Evolutionary conservation across 1,140 invertebrate species (phyloP).

Genomic region (Caenorhabditis remanei): DNA sequence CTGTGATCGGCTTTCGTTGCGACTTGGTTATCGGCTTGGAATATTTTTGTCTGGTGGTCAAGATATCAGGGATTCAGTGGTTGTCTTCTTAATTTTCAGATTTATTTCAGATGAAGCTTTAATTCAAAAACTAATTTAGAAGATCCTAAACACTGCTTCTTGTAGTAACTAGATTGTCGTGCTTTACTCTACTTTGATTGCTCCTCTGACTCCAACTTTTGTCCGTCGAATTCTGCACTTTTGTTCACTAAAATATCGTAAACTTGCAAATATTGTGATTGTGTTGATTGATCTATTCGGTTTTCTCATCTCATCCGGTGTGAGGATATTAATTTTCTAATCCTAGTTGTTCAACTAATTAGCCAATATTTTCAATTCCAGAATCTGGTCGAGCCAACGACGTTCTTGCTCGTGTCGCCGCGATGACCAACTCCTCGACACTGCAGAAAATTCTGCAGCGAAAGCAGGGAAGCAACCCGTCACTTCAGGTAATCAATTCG

Average conservation of each 20-base stretch:
- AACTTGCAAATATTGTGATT: background rate
- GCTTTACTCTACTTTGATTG: too few species aligned
- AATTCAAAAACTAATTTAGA: too few species aligned
- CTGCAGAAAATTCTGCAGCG: constrained; percentile 19
- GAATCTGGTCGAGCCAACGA: constrained; percentile 31
- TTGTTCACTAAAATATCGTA: background rate
- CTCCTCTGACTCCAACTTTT: too few species aligned
- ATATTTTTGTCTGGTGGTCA: background rate
- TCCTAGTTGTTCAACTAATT: background rate
- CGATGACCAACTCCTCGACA: constrained; percentile 15
- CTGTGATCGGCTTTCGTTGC: background rate
- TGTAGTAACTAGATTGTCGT: too few species aligned
- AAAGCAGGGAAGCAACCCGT: constrained; percentile 44
- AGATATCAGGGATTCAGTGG: too few species aligned
- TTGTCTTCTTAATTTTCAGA: too few species aligned
- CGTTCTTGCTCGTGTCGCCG: constrained; percentile 26
- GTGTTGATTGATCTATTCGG: background rate
- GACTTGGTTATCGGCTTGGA: background rate
- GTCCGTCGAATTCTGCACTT: too few species aligned
- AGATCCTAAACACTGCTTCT: too few species aligned
- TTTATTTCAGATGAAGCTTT: too few species aligned
- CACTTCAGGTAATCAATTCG: constrained; percentile 9
- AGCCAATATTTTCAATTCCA: background rate
- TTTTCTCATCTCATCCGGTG: background rate
- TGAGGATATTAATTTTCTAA: background rate